These are phyloP conservation scores for Numida meleagris DNA, from an alignment of 2,113 vertebrate genomes.

Conservation along the genomic window DNA sequence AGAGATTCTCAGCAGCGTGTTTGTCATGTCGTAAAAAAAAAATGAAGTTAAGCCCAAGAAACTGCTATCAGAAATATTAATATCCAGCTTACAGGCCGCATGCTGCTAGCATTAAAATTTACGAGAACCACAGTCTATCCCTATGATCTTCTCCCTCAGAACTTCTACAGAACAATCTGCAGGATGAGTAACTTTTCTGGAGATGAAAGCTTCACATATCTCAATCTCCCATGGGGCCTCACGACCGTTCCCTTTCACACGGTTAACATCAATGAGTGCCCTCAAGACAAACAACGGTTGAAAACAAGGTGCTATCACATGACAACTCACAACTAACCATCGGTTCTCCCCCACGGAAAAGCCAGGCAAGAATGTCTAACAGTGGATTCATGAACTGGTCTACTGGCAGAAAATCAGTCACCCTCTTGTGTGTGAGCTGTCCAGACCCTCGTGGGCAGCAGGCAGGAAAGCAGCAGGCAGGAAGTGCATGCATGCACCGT, in stretches of 20 bases:
- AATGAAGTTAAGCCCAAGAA: background rate
- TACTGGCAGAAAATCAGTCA: slow-evolving; percentile 60
- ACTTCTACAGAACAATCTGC: background rate
- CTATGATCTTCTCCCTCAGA: background rate
- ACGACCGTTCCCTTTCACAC: background rate
- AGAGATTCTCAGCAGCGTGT: background rate
- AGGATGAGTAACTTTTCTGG: background rate
- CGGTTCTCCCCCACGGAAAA: background rate
- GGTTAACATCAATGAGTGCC: background rate
- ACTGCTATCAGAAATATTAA: background rate
- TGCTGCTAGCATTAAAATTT: background rate
- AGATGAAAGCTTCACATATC: background rate
- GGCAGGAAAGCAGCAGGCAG: slow-evolving; percentile 39
- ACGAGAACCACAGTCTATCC: background rate
- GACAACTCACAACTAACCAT: background rate
- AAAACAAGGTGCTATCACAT: background rate
- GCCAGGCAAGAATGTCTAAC: background rate
- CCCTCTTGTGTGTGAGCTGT: background rate
- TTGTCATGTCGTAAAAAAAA: background rate
- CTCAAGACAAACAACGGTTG: background rate
- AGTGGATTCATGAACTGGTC: background rate
- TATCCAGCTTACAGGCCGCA: background rate
- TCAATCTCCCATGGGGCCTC: background rate
- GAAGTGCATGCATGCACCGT: slow-evolving; percentile 17
- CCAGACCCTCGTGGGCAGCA: background rate